These are phyloP conservation scores for Corapipo altera DNA, from an alignment of 2,113 vertebrate genomes.

Conservation along the genomic window DNA sequence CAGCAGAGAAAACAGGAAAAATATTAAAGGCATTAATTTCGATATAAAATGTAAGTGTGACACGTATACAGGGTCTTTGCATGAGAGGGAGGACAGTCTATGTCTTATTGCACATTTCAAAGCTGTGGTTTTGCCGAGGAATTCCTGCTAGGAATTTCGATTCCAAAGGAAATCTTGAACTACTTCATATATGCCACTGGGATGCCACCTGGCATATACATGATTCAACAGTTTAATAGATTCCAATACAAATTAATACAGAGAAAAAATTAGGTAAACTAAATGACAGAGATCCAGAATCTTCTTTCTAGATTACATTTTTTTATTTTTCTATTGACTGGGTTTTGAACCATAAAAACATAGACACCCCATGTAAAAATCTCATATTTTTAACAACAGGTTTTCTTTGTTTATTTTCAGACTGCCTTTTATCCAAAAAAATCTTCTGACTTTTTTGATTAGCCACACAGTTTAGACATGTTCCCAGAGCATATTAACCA, in stretches of 20 bases:
- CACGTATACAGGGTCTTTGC: background rate
- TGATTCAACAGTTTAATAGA: background rate
- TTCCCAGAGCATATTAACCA: background rate
- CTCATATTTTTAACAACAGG: background rate
- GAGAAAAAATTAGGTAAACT: background rate
- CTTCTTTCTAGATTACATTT: background rate
- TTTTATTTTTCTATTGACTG: background rate
- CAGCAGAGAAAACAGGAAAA: background rate
- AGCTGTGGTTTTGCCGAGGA: background rate
- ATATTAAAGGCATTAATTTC: slow-evolving; percentile 27
- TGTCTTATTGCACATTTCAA: accelerated
- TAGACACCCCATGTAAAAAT: background rate
- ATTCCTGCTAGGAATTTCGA: background rate
- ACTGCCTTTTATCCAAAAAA: background rate
- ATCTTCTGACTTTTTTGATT: background rate
- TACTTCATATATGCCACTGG: background rate
- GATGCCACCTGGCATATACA: background rate
- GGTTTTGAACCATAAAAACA: background rate
- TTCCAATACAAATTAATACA: background rate
- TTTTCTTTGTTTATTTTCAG: background rate
- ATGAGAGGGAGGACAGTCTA: background rate
- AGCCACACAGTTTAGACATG: background rate
- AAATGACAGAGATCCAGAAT: background rate
- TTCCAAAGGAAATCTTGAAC: background rate
- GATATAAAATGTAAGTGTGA: background rate